Percentiles rank a stretch among this genome's conserved stretches.
These are phyloP conservation scores for Cynoglossus semilaevis DNA, from an alignment of 2,113 vertebrate species.

Conservation along the genomic window DNA sequence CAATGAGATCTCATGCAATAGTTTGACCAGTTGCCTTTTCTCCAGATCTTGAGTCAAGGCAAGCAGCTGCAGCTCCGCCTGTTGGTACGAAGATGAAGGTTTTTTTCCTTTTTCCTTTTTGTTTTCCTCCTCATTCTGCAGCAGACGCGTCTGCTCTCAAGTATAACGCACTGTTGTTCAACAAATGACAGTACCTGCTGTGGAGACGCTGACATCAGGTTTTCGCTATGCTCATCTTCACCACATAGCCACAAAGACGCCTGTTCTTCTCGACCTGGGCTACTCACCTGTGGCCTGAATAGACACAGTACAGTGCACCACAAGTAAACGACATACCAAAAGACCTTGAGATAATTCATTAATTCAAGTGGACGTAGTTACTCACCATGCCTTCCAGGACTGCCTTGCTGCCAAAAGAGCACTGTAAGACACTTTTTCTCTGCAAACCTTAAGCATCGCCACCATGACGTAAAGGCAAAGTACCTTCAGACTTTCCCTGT, in stretches of 20 bases:
- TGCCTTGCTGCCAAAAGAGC: constrained; percentile 70
- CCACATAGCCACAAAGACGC: constrained; percentile 56
- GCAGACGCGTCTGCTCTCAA: background rate
- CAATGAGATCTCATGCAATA: constrained; percentile 58
- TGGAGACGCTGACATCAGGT: constrained; percentile 22
- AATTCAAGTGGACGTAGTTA: background rate
- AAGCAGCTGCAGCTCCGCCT: constrained; percentile 66
- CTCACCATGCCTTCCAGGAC: constrained; percentile 75
- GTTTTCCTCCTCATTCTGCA: too few relatives aligned
- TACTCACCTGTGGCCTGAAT: constrained; percentile 66
- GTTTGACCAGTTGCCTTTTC: constrained; percentile 61
- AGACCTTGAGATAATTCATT: background rate
- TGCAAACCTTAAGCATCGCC: constrained; percentile 66
- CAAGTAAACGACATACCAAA: background rate
- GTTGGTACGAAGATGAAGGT: constrained; percentile 29
- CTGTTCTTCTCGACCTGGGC: constrained; percentile 51
- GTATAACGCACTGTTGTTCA: background rate
- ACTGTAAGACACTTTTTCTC: constrained; percentile 59
- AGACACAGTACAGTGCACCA: background rate
- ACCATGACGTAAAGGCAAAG: constrained; percentile 63
- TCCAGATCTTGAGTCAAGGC: constrained; percentile 73
- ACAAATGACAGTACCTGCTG: constrained; percentile 59
- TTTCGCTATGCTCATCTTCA: constrained; percentile 11
- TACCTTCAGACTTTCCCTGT: constrained; percentile 37
- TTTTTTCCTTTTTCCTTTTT: constrained; percentile 14